Percentiles rank a stretch among this genome's conserved stretches.
Conservation (phyloP, 2,113 vertebrate species). For the Takifugu flavidus region DNA sequence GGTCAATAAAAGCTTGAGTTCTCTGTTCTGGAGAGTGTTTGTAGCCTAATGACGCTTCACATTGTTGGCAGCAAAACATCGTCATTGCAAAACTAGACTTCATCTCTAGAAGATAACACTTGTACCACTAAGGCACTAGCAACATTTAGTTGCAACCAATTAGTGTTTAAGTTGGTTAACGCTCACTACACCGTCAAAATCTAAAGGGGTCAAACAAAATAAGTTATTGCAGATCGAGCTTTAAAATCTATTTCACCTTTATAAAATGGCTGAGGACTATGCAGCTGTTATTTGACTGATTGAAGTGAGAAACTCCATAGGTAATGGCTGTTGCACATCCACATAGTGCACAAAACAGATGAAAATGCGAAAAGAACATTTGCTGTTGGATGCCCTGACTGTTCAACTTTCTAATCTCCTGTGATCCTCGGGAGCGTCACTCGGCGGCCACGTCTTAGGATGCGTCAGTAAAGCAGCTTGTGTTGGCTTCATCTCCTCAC, state of each 20-base stretch:
- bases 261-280: no score
- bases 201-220: no score
- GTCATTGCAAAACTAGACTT: slow-evolving; percentile 3
- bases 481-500: slow-evolving; percentile 9
- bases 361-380: slow-evolving; percentile 2
- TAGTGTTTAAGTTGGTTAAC: not conserved
- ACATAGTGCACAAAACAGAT: no score
- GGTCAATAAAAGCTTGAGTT: not conserved
- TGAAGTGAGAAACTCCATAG: no score
- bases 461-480: slow-evolving; percentile 61
- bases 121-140: slow-evolving; percentile 8
- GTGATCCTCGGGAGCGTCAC: slow-evolving; percentile 23
- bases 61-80: not conserved
- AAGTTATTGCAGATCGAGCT: no score
- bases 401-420: slow-evolving; percentile 42
- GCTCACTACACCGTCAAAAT: no score
- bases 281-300: no score
- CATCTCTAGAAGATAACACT: not conserved
- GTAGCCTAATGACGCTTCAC: not conserved
- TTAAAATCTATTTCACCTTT: no score
- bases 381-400: slow-evolving; percentile 10
- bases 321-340: no score
- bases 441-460: slow-evolving; percentile 31
- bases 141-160: not conserved
- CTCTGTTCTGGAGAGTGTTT: not conserved